Percentiles rank a stretch among this genome's conserved stretches.
Conservation (phyloP, 2,797 vertebrate species). For the Sebastes steindachneri region DNA sequence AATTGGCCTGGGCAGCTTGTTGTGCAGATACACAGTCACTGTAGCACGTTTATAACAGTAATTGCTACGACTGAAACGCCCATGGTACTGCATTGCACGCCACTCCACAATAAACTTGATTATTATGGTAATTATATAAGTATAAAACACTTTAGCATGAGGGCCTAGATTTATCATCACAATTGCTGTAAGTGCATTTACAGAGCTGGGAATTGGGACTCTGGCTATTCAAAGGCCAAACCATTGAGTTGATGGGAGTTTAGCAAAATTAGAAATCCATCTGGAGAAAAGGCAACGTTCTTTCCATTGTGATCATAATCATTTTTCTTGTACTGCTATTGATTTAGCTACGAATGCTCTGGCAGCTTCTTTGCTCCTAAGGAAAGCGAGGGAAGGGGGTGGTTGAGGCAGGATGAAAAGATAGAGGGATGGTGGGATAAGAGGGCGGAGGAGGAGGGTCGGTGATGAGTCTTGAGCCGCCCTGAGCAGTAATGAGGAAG, state of each 20-base stretch:
- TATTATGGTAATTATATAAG: conserved; percentile 82
- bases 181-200: conserved; percentile 62
- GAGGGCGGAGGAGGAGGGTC: conserved; percentile 53
- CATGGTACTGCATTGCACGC: conserved; percentile 64
- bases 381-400: conserved; percentile 42
- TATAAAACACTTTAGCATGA: conserved; percentile 74
- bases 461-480: conserved; percentile 74
- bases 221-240: conserved; percentile 54
- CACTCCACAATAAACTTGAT: conserved; percentile 80
- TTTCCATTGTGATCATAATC: conserved; percentile 68
- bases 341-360: conserved; percentile 57
- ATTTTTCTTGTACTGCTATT: conserved; percentile 79
- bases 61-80: conserved; percentile 70
- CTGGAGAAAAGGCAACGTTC: conserved; percentile 62
- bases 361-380: conserved; percentile 27
- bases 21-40: conserved; percentile 71
- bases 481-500: conserved; percentile 85
- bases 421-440: conserved; percentile 52
- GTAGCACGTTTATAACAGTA: conserved; percentile 72
- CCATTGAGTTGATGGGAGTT: conserved; percentile 54
- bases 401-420: conserved; percentile 56
- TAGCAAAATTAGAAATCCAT: conserved; percentile 73
- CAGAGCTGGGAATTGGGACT: conserved; percentile 63
- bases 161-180: conserved; percentile 72
- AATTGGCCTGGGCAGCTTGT: conserved; percentile 75